A percentile compares a stretch with the other conserved stretches of the same genome.
phyloP scores from a whole-genome alignment of 2,888 invertebrate species.

The Phaedon cochleariae region DNA sequence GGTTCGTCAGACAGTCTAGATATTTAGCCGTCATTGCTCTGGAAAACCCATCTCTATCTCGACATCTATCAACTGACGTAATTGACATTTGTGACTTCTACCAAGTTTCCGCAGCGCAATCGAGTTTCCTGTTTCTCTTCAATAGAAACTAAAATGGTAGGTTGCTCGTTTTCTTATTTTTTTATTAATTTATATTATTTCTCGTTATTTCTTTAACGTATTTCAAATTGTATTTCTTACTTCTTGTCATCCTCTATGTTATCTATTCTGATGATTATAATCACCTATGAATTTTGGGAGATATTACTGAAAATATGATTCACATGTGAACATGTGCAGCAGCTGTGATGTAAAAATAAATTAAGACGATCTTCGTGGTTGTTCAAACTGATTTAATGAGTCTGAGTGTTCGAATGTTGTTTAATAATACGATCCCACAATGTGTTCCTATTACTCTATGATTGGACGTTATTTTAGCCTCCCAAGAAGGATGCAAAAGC shows the following conservation, averaged over 20 bases:
- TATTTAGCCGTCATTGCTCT: not conserved
- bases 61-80: too few relatives aligned
- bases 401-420: constrained; percentile 57
- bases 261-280: too few relatives aligned
- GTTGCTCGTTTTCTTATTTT: constrained; percentile 43
- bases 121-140: constrained; percentile 49
- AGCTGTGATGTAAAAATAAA: constrained; percentile 40
- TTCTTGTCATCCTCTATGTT: too few relatives aligned
- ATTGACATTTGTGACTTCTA: constrained; percentile 20
- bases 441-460: too few relatives aligned
- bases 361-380: constrained; percentile 51
- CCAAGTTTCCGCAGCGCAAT: constrained; percentile 26
- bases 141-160: constrained; percentile 57
- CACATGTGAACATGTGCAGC: constrained; percentile 21
- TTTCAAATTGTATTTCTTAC: too few relatives aligned
- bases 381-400: constrained; percentile 71
- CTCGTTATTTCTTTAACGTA: not conserved
- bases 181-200: constrained; percentile 19
- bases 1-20: too few relatives aligned
- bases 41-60: too few relatives aligned
- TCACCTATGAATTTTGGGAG: too few relatives aligned
- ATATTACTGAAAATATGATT: constrained; percentile 2
- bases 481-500: constrained; percentile 93
- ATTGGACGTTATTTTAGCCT: constrained; percentile 74
- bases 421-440: too few relatives aligned